Conservation (phyloP, 2,113 vertebrate genomes). For the Heteronetta atricapilla region DNA sequence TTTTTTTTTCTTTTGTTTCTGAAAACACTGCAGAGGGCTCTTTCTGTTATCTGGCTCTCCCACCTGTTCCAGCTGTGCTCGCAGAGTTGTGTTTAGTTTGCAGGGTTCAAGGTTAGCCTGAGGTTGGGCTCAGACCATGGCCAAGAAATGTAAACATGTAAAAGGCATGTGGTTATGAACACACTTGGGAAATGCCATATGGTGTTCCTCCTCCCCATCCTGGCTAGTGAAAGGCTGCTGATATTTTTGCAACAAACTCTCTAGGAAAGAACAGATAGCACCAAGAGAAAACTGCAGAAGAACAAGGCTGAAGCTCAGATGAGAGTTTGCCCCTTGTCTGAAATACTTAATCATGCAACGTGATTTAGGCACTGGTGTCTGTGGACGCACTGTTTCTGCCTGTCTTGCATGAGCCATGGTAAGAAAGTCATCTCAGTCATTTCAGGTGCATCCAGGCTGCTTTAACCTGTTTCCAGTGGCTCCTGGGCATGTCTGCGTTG, state of each 20-base stretch:
- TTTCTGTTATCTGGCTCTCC: neutral
- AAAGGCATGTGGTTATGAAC: neutral
- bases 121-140: neutral
- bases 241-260: neutral
- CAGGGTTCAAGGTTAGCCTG: constrained; percentile 45
- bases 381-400: neutral
- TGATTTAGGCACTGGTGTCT: neutral
- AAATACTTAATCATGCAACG: neutral
- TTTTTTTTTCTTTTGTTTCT: neutral
- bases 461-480: neutral
- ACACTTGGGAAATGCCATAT: constrained; percentile 8
- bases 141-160: constrained; percentile 36
- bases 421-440: neutral
- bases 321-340: neutral
- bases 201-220: neutral
- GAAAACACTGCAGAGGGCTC: neutral
- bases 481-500: neutral
- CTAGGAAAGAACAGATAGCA: neutral
- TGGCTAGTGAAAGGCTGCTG: neutral
- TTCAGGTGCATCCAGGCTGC: neutral
- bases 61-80: constrained; percentile 32
- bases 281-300: neutral
- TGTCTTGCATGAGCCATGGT: neutral
- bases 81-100: neutral
- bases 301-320: neutral